phyloP scores from a whole-genome alignment of 1,140 invertebrate genomes.

The Cylas formicarius region DNA sequence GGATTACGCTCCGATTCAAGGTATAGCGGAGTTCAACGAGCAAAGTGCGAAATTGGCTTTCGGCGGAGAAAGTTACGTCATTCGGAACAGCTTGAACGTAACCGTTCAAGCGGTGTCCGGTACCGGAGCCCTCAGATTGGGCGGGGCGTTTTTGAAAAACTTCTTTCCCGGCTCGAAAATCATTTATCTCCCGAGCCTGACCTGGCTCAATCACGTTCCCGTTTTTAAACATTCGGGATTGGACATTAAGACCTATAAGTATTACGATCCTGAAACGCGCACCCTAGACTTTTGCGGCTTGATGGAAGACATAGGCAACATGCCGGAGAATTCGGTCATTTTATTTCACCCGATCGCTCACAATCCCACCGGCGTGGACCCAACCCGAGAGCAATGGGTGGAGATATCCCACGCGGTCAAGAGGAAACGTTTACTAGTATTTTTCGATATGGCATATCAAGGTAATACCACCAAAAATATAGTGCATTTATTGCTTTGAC shows the following conservation, averaged over 20 bases:
- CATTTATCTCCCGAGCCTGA: slow-evolving; percentile 88
- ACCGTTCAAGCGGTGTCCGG: slow-evolving; percentile 83
- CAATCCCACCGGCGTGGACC: slow-evolving; percentile 95
- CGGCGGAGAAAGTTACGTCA: slow-evolving; percentile 67
- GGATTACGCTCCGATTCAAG: slow-evolving; percentile 91
- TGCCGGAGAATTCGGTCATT: slow-evolving; percentile 81
- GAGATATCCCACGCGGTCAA: slow-evolving; percentile 73
- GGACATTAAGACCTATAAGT: slow-evolving; percentile 83
- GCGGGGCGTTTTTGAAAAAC: slow-evolving; percentile 79
- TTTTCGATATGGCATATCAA: slow-evolving; percentile 96
- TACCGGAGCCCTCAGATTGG: slow-evolving; percentile 91
- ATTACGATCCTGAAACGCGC: slow-evolving; percentile 92
- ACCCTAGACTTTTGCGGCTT: slow-evolving; percentile 90
- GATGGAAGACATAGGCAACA: slow-evolving; percentile 76
- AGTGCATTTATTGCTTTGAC: too few species aligned
- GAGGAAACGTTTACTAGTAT: slow-evolving; percentile 74
- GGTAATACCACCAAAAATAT: too few species aligned
- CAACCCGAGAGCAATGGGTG: slow-evolving; percentile 76
- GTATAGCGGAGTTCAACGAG: slow-evolving; percentile 70
- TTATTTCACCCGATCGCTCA: slow-evolving; percentile 95
- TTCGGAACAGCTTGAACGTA: slow-evolving; percentile 60
- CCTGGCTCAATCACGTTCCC: slow-evolving; percentile 96
- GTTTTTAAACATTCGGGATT: slow-evolving; percentile 87
- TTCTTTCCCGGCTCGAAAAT: slow-evolving; percentile 78
- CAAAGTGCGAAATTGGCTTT: slow-evolving; percentile 83